Conservation (phyloP, 2,797 vertebrate genomes). For the Ceryle rudis region DNA sequence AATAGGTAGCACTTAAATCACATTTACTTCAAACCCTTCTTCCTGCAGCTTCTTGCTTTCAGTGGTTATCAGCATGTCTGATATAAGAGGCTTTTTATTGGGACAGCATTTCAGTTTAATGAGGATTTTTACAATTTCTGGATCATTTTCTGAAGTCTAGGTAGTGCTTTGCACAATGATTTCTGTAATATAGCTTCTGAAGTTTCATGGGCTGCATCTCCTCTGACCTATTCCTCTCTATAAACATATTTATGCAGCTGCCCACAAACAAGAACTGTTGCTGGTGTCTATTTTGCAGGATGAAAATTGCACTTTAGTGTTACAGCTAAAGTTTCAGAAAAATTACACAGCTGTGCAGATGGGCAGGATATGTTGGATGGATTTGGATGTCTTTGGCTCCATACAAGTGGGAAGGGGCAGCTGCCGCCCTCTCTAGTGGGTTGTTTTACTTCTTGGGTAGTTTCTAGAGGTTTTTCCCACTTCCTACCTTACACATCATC, state of each 20-base stretch:
- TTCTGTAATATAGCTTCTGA: not conserved
- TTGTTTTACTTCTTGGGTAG: not conserved
- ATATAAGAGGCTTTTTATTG: constrained; percentile 26
- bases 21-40: constrained; percentile 49
- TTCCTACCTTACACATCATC: not conserved
- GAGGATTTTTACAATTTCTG: constrained; percentile 38
- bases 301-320: not conserved
- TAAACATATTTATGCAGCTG: not conserved
- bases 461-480: not conserved
- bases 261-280: not conserved
- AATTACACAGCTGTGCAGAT: not conserved
- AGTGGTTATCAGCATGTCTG: constrained; percentile 44
- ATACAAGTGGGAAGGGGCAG: not conserved
- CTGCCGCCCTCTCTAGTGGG: not conserved
- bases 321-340: not conserved
- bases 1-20: constrained; percentile 53
- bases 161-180: not conserved
- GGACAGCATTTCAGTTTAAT: constrained; percentile 59
- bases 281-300: not conserved
- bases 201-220: not conserved
- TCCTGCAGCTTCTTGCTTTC: constrained; percentile 48
- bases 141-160: constrained; percentile 29
- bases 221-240: constrained; percentile 17
- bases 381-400: not conserved
- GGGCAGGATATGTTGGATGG: not conserved